phyloP scores from a whole-genome alignment of 92 coral and sea anemone species.

The Siderastrea radians region DNA sequence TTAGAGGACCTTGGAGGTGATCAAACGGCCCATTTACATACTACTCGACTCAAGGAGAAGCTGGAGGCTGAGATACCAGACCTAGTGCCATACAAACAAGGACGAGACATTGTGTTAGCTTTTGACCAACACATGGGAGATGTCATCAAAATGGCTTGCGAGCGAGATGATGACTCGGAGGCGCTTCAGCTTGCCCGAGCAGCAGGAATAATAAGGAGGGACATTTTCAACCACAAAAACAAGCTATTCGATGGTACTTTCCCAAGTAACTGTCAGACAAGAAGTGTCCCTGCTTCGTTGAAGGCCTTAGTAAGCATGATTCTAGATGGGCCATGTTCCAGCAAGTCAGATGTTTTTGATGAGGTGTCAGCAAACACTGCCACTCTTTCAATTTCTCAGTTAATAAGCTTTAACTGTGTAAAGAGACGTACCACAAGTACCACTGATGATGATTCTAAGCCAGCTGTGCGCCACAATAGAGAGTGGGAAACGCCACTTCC shows the following conservation, averaged over 20 bases:
- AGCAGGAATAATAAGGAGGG: constrained; percentile 60
- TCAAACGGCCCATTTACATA: constrained; percentile 35
- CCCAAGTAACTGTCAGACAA: constrained; percentile 25
- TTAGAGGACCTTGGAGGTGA: constrained; percentile 45
- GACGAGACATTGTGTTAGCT: constrained; percentile 49
- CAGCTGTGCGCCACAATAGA: constrained; percentile 30
- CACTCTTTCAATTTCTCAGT: constrained; percentile 53
- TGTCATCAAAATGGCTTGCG: constrained; percentile 32
- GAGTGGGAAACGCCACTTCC: constrained; percentile 67
- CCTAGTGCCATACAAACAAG: constrained; percentile 31
- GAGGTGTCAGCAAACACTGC: constrained; percentile 48
- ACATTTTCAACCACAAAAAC: constrained; percentile 41
- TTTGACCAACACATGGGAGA: constrained; percentile 61
- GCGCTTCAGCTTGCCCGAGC: constrained; percentile 62
- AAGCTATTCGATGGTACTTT: constrained; percentile 56
- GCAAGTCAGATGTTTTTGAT: constrained; percentile 33
- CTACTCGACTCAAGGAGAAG: constrained; percentile 54
- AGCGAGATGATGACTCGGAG: constrained; percentile 56
- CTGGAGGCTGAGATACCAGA: constrained; percentile 57
- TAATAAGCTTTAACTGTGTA: constrained; percentile 60
- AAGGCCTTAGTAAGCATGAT: constrained; percentile 61
- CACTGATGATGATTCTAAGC: constrained; percentile 9
- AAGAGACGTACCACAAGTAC: not conserved
- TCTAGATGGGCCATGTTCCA: constrained; percentile 63
- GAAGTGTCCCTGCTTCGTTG: constrained; percentile 56